Conservation (phyloP, 1,140 invertebrate species). For the Drosophila carrolli region DNA sequence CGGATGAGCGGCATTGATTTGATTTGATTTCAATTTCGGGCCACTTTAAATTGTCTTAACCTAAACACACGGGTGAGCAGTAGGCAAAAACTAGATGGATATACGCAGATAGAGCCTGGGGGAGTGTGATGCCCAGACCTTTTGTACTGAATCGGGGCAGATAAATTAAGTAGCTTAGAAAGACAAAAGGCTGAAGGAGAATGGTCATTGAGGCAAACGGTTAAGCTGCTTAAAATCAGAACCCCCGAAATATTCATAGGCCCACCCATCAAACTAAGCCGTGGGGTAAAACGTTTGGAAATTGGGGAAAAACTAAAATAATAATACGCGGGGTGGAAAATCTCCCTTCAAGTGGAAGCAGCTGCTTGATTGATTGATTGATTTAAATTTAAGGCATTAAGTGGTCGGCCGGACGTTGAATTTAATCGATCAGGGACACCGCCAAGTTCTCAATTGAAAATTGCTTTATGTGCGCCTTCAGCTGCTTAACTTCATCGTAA, state of each 20-base stretch:
- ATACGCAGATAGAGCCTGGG: constrained; percentile 1
- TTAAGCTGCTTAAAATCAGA: constrained; percentile 75
- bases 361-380: constrained; percentile 75
- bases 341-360: constrained; percentile 45
- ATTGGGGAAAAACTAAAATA: constrained; percentile 54
- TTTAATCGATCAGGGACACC: constrained; percentile 71
- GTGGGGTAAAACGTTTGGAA: constrained; percentile 13
- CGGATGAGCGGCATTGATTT: constrained; percentile 33
- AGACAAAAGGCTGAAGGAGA: constrained; percentile 51
- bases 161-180: constrained; percentile 78
- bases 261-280: constrained; percentile 36
- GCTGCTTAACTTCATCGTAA: constrained; percentile 78
- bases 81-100: constrained; percentile 8
- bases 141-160: constrained; percentile 46
- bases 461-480: constrained; percentile 72
- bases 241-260: constrained; percentile 13
- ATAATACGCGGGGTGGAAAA: constrained; percentile 33
- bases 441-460: constrained; percentile 69
- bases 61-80: constrained; percentile 9
- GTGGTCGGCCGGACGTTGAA: constrained; percentile 60
- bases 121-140: constrained; percentile 3
- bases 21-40: constrained; percentile 72
- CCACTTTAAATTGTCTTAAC: constrained; percentile 60
- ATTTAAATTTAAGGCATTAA: constrained; percentile 83
- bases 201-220: constrained; percentile 49